Conservation (phyloP, 1,140 invertebrate species). For the Nixonia krombeini region DNA sequence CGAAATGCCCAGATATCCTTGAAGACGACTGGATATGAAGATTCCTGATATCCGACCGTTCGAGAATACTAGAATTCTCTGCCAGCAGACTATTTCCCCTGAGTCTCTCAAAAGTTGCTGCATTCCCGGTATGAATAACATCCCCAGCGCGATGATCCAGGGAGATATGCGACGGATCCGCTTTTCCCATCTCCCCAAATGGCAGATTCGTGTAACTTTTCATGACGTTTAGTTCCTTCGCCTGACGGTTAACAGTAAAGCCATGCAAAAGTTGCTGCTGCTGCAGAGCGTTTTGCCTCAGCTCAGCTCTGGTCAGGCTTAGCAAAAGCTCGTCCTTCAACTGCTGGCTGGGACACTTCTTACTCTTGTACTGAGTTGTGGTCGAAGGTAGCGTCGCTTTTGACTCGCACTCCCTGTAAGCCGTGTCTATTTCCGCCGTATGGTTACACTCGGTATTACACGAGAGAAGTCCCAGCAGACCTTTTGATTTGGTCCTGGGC, state of each 20-base stretch:
- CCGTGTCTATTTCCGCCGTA: constrained; percentile 2
- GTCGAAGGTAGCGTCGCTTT: constrained; percentile 10
- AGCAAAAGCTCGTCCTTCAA: constrained; percentile 32
- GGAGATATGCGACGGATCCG: constrained; percentile 9
- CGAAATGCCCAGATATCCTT: constrained; percentile 50
- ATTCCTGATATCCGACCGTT: constrained; percentile 55
- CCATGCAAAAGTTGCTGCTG: constrained; percentile 23
- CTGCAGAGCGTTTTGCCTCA: constrained; percentile 1
- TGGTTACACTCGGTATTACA: not conserved
- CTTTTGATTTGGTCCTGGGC: constrained; percentile 14
- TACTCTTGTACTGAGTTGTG: constrained; percentile 26
- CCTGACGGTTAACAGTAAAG: constrained; percentile 16
- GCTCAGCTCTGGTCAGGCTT: constrained; percentile 15
- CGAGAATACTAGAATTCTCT: constrained; percentile 49
- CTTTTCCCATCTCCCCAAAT: constrained; percentile 19
- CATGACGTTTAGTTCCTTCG: constrained; percentile 20
- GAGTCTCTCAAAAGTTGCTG: constrained; percentile 24
- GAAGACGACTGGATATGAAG: constrained; percentile 59
- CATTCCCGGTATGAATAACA: constrained; percentile 14
- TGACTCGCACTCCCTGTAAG: constrained; percentile 13
- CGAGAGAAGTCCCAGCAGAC: constrained; percentile 18
- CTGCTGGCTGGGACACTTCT: constrained; percentile 19
- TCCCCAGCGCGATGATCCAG: constrained; percentile 13
- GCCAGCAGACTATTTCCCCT: constrained; percentile 29
- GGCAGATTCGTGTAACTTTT: constrained; percentile 30